A percentile compares a stretch with the other conserved stretches of the same genome.
Conservation (phyloP, 2,797 vertebrate genomes). For the Geotrypetes seraphini region DNA sequence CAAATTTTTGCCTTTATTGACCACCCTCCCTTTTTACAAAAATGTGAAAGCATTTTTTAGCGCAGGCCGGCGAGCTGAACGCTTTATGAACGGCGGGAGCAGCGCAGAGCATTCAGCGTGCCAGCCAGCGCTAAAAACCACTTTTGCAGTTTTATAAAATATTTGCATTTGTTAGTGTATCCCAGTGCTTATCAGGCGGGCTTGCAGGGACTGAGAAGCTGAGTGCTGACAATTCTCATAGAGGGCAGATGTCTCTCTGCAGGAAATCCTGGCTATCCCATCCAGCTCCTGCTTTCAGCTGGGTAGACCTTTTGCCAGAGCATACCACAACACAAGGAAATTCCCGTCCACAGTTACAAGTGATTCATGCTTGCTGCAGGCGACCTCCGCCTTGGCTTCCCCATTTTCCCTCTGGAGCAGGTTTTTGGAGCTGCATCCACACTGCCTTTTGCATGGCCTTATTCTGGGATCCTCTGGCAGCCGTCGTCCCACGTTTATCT, state of each 20-base stretch:
- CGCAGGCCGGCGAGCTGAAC: too few relatives aligned
- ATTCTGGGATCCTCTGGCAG: conserved; percentile 45
- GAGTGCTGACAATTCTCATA: conserved; percentile 47
- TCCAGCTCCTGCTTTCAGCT: conserved; percentile 27
- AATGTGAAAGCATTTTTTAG: too few relatives aligned
- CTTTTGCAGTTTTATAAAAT: too few relatives aligned
- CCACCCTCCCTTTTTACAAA: too few relatives aligned
- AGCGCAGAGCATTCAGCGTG: too few relatives aligned
- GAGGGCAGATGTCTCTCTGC: conserved; percentile 47
- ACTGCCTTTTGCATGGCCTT: conserved; percentile 47
- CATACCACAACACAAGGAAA: conserved; percentile 32
- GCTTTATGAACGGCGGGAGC: too few relatives aligned
- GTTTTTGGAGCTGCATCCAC: conserved; percentile 10
- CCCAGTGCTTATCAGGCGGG: too few relatives aligned
- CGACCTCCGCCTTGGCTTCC: conserved; percentile 3
- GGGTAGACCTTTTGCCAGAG: conserved; percentile 27
- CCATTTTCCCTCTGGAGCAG: conserved; percentile 10
- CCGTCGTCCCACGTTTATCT: conserved; percentile 28
- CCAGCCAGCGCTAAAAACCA: too few relatives aligned
- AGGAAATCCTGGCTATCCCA: conserved; percentile 56
- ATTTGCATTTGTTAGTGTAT: too few relatives aligned
- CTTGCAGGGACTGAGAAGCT: too few relatives aligned
- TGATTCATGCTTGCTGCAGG: conserved; percentile 23
- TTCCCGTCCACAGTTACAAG: conserved; percentile 36
- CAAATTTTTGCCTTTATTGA: too few relatives aligned